phyloP scores from a whole-genome alignment of 1,140 invertebrate genomes.

The Drosophila busckii region DNA sequence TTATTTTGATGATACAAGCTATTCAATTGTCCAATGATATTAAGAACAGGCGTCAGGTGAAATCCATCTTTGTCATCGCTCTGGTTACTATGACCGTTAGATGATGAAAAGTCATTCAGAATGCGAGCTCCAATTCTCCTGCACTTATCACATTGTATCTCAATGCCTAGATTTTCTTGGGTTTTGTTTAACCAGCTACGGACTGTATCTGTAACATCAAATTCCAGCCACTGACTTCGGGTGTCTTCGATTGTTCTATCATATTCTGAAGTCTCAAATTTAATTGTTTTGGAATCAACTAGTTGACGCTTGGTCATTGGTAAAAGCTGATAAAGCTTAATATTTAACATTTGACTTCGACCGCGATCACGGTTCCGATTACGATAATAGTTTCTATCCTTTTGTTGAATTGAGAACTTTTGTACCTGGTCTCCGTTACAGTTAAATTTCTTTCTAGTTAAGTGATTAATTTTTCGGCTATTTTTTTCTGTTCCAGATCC shows the following conservation, averaged over 20 bases:
- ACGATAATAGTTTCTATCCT: not conserved
- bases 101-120: conserved; percentile 58
- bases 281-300: conserved; percentile 43
- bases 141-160: conserved; percentile 80
- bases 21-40: conserved; percentile 78
- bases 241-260: conserved; percentile 44
- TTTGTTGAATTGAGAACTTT: not conserved
- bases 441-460: conserved; percentile 1
- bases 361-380: conserved; percentile 1
- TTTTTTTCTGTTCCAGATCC: not conserved
- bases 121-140: conserved; percentile 59
- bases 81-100: not conserved
- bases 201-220: conserved; percentile 81
- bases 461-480: not conserved
- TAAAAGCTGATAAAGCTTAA: conserved; percentile 64
- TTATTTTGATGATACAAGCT: conserved; percentile 7
- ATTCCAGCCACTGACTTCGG: conserved; percentile 80
- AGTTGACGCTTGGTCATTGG: conserved; percentile 34
- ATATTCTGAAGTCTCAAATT: conserved; percentile 32
- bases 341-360: conserved; percentile 32
- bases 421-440: conserved; percentile 6
- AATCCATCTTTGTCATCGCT: conserved; percentile 12
- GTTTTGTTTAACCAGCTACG: conserved; percentile 79
- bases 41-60: conserved; percentile 75
- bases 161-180: conserved; percentile 79